phyloP scores from a whole-genome alignment of 2,888 invertebrate species.

The Abscondita cerata region DNA sequence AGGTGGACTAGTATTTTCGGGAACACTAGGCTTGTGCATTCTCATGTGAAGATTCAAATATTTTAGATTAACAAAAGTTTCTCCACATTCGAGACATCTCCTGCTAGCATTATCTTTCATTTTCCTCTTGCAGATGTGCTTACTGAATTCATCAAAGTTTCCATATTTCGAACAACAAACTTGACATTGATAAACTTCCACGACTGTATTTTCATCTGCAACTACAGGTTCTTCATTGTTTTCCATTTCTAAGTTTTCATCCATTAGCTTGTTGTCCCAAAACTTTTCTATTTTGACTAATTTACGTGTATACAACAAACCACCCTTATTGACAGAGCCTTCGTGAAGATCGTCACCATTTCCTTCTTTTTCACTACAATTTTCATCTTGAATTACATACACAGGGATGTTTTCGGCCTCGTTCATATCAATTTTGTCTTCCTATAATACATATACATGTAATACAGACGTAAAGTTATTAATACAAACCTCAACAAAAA shows the following conservation, averaged over 20 bases:
- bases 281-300: slow-evolving; percentile 67
- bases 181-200: slow-evolving; percentile 59
- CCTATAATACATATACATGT: too few species aligned
- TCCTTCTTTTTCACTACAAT: slow-evolving; percentile 49
- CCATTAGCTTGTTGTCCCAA: slow-evolving; percentile 56
- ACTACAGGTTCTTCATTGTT: background rate
- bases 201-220: slow-evolving; percentile 6
- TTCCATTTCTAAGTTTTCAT: background rate
- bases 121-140: slow-evolving; percentile 58
- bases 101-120: slow-evolving; percentile 36
- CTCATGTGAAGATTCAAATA: slow-evolving; percentile 69
- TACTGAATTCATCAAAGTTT: slow-evolving; percentile 57
- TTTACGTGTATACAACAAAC: slow-evolving; percentile 61
- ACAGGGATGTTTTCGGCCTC: background rate
- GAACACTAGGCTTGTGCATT: slow-evolving; percentile 58
- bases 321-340: slow-evolving; percentile 61
- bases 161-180: slow-evolving; percentile 60
- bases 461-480: too few species aligned
- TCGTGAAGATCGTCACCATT: slow-evolving; percentile 48
- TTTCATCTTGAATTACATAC: background rate
- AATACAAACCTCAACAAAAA: slow-evolving; percentile 64
- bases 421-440: background rate
- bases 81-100: slow-evolving; percentile 61
- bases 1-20: slow-evolving; percentile 45
- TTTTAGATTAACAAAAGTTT: slow-evolving; percentile 62